Evolutionary conservation across 2,797 vertebrate species (phyloP).

Genomic region (Rhincodon typus): DNA sequence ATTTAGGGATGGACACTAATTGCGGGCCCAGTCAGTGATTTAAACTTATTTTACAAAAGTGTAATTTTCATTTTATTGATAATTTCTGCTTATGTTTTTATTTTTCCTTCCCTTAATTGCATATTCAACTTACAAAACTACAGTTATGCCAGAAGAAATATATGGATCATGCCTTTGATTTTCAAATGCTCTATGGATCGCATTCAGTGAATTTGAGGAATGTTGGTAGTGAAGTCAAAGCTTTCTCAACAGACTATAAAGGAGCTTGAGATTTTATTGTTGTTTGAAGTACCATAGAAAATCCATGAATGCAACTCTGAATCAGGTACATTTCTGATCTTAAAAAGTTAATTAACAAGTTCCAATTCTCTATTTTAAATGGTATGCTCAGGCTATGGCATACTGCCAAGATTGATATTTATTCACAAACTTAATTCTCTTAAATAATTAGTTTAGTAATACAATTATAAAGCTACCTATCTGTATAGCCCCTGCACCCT

Average conservation of each 20-base stretch:
- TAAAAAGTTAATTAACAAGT: background rate
- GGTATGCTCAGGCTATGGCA: background rate
- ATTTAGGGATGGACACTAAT: background rate
- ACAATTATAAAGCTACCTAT: background rate
- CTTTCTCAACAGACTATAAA: background rate
- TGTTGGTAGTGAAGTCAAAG: background rate
- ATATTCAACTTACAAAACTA: background rate
- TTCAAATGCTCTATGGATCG: background rate
- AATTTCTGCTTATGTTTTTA: background rate
- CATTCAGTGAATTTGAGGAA: background rate
- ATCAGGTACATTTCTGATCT: background rate
- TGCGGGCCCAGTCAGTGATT: background rate
- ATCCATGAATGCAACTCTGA: background rate
- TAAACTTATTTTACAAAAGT: background rate
- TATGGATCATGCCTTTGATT: background rate
- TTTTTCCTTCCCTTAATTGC: background rate
- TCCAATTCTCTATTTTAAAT: background rate
- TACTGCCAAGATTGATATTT: background rate
- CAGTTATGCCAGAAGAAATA: background rate
- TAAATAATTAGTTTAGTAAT: background rate
- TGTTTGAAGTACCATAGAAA: background rate
- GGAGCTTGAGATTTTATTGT: background rate
- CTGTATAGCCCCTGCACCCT: background rate
- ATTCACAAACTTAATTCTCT: background rate
- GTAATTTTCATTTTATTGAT: background rate